Evolutionary conservation across 2,888 invertebrate genomes (phyloP), one percentile per base, ranked within the genome.

Genomic region (Dasypogon diadema): DNA sequence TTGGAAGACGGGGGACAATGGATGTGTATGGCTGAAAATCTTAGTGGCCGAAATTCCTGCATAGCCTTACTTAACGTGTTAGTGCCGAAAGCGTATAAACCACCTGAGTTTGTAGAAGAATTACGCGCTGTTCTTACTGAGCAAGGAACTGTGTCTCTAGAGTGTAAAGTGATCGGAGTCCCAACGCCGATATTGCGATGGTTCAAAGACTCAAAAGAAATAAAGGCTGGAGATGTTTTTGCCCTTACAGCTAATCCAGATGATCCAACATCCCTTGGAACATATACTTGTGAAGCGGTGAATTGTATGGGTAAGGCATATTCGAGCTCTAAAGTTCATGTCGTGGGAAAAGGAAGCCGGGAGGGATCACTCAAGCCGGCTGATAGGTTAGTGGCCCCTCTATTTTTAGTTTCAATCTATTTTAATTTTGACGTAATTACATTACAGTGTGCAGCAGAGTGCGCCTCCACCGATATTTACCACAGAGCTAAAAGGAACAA

Each of bases 111-210:
- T 84, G 90, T 95, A 46, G 93, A 95, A 83, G 93, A 93, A 81
- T 88, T 97, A 12, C 90, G 92, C 30, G 94, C 96, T 1, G 88
- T 95, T 76, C 89, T 95, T 30, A 96, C 95, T 0, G 93, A 94
- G 83, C 93, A 93, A 80, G 96, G 96, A 51, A 94, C 94, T 0
- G 97, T 97, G 10, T 94, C 95, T 0, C 87, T 97, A 78, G 95
- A 96, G 85, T 97, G 97, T 84, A 96, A 96, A 85, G 95, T 95
- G 18, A 91, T 95, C 70, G 96, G 96, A 14, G 93, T 95, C n/a
- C 96, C 96, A 1, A 94, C 95, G 0, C 93, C 94, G 0, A 89
- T 91, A 18, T 83, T 93, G 75, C 88, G 90, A 77, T 92, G 92
- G 92, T 93, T 91, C 84, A 93, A 96, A 88, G 96, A 95, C 84